Evolutionary conservation across 2,888 invertebrate species (phyloP).

Genomic region (Piscicola geometra): DNA sequence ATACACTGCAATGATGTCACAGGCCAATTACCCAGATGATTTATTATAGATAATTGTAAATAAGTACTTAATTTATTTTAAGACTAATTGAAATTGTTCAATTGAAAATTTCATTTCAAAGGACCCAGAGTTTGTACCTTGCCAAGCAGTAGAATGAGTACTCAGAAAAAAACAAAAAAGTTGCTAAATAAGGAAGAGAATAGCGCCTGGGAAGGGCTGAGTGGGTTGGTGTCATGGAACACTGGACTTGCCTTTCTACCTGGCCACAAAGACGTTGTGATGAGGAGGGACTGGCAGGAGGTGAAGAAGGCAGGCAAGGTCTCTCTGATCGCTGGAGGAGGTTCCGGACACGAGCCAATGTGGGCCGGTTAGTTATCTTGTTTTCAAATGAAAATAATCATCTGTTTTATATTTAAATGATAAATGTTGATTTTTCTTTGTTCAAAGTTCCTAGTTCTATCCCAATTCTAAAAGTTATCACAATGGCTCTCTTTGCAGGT

Average conservation of each 20-base stretch:
- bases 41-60: no score
- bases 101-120: no score
- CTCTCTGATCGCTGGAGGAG: constrained; percentile 70
- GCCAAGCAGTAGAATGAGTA: not conserved
- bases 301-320: constrained; percentile 59
- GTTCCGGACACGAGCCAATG: constrained; percentile 76
- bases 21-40: no score
- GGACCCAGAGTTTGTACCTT: no score
- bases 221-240: constrained; percentile 49
- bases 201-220: constrained; percentile 41
- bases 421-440: constrained; percentile 1
- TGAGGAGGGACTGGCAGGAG: constrained; percentile 57
- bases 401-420: not conserved
- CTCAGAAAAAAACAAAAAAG: constrained; percentile 36
- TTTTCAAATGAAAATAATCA: not conserved
- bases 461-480: no score
- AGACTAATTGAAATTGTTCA: no score
- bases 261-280: constrained; percentile 60
- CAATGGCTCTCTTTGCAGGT: constrained; percentile 58
- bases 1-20: no score
- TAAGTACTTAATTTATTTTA: no score
- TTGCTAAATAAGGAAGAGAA: constrained; percentile 37
- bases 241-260: constrained; percentile 59
- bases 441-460: no score
- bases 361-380: constrained; percentile 26